Conservation (phyloP, 2,113 vertebrate species). For the Syngnathus floridae region DNA sequence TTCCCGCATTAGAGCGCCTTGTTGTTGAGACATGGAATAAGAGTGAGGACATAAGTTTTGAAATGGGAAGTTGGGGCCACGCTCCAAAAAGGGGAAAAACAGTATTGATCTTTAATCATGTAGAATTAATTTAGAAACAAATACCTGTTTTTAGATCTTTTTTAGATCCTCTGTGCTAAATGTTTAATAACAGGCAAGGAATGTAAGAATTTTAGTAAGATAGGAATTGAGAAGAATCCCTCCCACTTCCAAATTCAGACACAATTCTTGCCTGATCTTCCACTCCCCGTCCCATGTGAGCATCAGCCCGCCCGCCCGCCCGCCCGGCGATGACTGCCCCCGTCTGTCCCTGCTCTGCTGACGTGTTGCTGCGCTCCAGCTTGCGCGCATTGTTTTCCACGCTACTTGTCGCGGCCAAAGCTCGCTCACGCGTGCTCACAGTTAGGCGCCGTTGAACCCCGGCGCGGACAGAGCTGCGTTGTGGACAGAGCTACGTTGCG, state of each 20-base stretch:
- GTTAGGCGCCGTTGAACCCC: slow-evolving; percentile 18
- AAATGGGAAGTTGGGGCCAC: no score
- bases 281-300: slow-evolving; percentile 58
- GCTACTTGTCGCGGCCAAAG: slow-evolving; percentile 51
- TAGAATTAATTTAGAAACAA: no score
- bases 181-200: slow-evolving; percentile 32
- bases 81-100: no score
- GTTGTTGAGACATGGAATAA: no score
- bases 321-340: slow-evolving; percentile 53
- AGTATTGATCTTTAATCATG: no score
- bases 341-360: slow-evolving; percentile 50
- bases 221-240: slow-evolving; percentile 34
- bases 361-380: slow-evolving; percentile 43
- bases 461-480: slow-evolving; percentile 8
- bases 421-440: neutral
- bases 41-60: no score
- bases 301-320: slow-evolving; percentile 28
- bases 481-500: slow-evolving; percentile 8
- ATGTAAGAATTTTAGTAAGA: slow-evolving; percentile 28
- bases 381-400: slow-evolving; percentile 65
- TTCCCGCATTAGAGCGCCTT: no score
- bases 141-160: no score
- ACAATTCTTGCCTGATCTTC: slow-evolving; percentile 20
- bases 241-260: slow-evolving; percentile 23
- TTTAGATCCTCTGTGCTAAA: neutral